Base-by-base conservation (phyloP, 1,140 invertebrate species). In the Neocloeon triangulifer region DNA sequence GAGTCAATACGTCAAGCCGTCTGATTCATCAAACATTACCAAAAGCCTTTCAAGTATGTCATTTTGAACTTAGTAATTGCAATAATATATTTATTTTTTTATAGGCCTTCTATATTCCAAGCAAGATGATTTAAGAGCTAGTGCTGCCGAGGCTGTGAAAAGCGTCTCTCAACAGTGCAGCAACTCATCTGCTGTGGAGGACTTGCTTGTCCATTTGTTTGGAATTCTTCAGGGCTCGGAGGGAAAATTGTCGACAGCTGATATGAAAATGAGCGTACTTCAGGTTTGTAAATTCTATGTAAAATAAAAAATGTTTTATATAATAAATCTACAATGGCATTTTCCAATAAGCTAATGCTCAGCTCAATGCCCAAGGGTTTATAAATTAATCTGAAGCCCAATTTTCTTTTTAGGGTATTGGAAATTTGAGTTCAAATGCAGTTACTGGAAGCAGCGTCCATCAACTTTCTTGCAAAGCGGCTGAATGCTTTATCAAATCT, bases 251-350 rank as follows among this genome's bases (percentile, higher is more conserved):
- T 88, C 81, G 4, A 68, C 89, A 10, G 66, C 71, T 5, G 73
- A 77, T 33, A 81, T 92, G 45, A 81, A 89, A 52, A 72, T 88
- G 8, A 77, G 75, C 34, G 70, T 94, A n/a, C 52, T 94, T 13
- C 67, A 79, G 56, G 73, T 75, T 46, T 51, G 41, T n/a, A 28
- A 12, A 7, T 28, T 28, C 7, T 14, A 7, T 8, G 7, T n/a
- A n/a, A n/a, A n/a, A n/a, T n/a, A n/a, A n/a, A n/a, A n/a, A n/a
- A n/a, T n/a, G n/a, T n/a, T n/a, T n/a, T n/a, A n/a, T n/a, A n/a
- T n/a, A n/a, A n/a, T n/a, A n/a, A n/a, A n/a, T n/a, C n/a, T n/a
- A n/a, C n/a, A n/a, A n/a, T n/a, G n/a, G n/a, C n/a, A n/a, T n/a
- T n/a, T n/a, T n/a, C n/a, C n/a, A n/a, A n/a, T n/a, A n/a, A n/a